Conservation (phyloP, 2,888 invertebrate species). For the Tinea trinotella region DNA sequence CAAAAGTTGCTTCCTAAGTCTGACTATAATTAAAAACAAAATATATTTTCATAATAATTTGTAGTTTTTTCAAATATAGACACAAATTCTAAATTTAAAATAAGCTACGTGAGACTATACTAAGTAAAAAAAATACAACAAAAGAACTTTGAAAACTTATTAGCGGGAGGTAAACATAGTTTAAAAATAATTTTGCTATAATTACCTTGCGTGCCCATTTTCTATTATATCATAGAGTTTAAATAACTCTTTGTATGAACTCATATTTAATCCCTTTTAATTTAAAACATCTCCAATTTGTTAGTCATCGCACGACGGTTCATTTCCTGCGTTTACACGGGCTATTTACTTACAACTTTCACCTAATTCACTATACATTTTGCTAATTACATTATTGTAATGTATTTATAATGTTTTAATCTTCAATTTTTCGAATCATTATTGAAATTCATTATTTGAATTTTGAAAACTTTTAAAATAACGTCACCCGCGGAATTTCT, state of each 20-base stretch:
- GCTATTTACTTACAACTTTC: conserved; percentile 5
- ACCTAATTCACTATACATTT: no score
- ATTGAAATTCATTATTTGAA: background rate
- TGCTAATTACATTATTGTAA: no score
- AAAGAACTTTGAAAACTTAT: background rate
- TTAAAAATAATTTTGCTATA: background rate
- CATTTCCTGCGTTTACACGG: conserved; percentile 27
- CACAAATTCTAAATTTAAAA: no score
- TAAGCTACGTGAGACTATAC: no score
- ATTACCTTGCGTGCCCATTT: conserved; percentile 72
- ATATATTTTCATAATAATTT: no score
- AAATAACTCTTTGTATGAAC: conserved; percentile 54
- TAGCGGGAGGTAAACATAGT: background rate
- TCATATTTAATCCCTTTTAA: conserved; percentile 29
- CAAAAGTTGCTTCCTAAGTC: no score
- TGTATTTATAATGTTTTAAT: no score
- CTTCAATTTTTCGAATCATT: no score
- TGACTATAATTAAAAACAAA: no score
- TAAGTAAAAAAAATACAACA: background rate
- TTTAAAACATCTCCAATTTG: conserved; percentile 23
- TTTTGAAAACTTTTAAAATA: conserved; percentile 2
- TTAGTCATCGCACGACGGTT: conserved; percentile 39
- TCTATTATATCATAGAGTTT: conserved; percentile 77
- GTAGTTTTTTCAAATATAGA: no score
- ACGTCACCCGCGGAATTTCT: background rate